Base-by-base conservation (phyloP, 2,113 vertebrate genomes). In the Bostrychus sinensis region DNA sequence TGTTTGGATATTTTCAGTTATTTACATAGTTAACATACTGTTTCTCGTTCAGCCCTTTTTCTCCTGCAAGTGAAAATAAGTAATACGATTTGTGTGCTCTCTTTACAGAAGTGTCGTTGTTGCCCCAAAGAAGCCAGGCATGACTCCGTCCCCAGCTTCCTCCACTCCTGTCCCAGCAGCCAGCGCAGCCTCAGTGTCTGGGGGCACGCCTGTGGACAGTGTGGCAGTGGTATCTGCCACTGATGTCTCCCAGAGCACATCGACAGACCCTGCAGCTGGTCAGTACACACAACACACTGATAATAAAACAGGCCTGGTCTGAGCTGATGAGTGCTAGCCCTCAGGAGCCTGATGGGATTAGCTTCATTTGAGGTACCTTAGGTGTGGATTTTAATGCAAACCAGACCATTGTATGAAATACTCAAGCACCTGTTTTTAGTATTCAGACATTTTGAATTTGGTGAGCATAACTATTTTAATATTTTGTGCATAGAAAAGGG, bases 151-250 rank as follows among this genome's bases (percentile, higher is more conserved):
- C 39, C 64, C 77, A 16, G 69, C 60, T 39, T 34, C 82, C 0
- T 50, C 89, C 51, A 66, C 90, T 16, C 56, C 93, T 26, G 68
- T 91, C 42, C 10, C 90, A 22, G 57, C 86, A 6, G 64, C 86
- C 66, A 57, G 91, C 45, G 51, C 90, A 57, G 1, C 86, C 17
- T 79, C 86, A 0, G 78, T 78, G 60, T 75, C 86, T 6, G 80
- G 66, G 13, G 90, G 75, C 75, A 25, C 86, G 10, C 88, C 93
- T 4, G 39, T 91, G 5, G 93, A 93, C 70, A 90, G 92, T n/a
- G 94, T 98, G 48, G 94, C 95, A 9, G 93, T 96, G 77, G 95
- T 98, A 56, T 96, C 96, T 56, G 89, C 94, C 32, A 76, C 72
- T 14, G 94, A 96, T n/a, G 77, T 95, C 23, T 59, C 89, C 1